phyloP scores from a whole-genome alignment of 2,797 vertebrate genomes.

The Aphelocoma californica region DNA sequence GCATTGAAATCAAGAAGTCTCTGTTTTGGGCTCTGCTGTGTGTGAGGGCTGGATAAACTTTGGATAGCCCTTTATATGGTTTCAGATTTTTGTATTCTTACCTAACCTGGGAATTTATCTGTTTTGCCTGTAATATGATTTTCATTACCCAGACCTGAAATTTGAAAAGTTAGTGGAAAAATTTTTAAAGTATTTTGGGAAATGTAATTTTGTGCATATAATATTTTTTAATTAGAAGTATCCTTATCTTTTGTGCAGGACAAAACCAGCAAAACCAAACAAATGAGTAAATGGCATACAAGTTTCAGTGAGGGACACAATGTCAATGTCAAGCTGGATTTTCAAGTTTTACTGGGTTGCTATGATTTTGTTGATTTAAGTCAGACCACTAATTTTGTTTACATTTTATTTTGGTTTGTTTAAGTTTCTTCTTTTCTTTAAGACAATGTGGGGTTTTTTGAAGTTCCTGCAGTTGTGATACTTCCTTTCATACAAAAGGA shows the following conservation, averaged over 20 bases:
- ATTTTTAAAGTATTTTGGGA: background rate
- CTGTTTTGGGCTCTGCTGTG: background rate
- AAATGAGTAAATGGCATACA: background rate
- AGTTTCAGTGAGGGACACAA: background rate
- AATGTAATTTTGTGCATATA: background rate
- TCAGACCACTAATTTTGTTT: background rate
- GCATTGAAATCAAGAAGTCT: background rate
- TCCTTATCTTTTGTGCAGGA: background rate
- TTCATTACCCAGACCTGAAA: background rate
- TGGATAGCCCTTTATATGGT: background rate
- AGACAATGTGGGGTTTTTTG: background rate
- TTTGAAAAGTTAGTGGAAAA: background rate
- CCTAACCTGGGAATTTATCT: background rate
- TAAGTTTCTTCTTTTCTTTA: background rate
- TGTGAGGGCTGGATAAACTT: background rate
- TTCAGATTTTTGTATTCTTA: background rate
- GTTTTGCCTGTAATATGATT: background rate
- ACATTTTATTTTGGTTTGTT: background rate
- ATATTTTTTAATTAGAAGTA: background rate
- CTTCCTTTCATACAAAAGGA: background rate
- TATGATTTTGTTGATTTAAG: background rate
- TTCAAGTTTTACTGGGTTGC: background rate
- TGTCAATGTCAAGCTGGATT: background rate
- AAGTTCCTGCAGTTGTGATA: background rate
- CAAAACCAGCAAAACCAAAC: background rate